Evolutionary conservation across 2,113 vertebrate genomes (phyloP), one percentile per base, ranked within the genome.

Genomic region (Chamaetylas fuelleborni): DNA sequence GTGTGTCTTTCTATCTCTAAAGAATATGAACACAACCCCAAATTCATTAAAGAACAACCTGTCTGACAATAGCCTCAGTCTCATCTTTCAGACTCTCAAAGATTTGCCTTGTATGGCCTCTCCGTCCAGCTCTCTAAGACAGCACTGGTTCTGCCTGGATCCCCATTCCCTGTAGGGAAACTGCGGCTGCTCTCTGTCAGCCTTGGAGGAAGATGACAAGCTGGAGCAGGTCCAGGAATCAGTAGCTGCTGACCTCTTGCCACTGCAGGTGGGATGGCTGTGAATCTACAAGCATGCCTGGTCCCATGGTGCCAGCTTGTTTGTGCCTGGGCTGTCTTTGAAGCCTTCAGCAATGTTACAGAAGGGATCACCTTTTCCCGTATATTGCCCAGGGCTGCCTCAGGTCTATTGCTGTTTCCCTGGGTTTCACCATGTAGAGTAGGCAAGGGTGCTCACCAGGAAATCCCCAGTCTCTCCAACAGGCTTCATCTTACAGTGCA

Each of bases 151-250:
- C 40, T 86, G 40, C 54, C n/a, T 54, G 34, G 45, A 43, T 28
- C 6, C 36, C 24, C 0, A 0, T 50, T 34, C 38, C 53, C 43
- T 17, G 9, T 12, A 69, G 60, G 0, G 0, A 90, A 73, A 28
- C 5, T 13, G 26, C 2, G 1, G 15, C 29, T 90, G 69, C 64
- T 79, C 66, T 67, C 26, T 60, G 24, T 56, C 67, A 86, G 61
- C 79, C 48, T 42, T 36, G 45, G 40, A 94, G 57, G 48, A 85
- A 48, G 26, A 15, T 53, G 51, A 53, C 24, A 85, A 76, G 57
- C 42, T 29, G 36, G 26, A 90, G 31, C 53, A 87, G 65, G 66
- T 58, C 58, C 2, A 10, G 61, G 15, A 76, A 76, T 69, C 57
- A 79, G 70, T 17, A 84, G 60, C 50, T 6, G 0, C 65, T 81